Percentiles rank a stretch among this genome's conserved stretches.
phyloP scores from a whole-genome alignment of 2,888 invertebrate species.

The Melieria picta region DNA sequence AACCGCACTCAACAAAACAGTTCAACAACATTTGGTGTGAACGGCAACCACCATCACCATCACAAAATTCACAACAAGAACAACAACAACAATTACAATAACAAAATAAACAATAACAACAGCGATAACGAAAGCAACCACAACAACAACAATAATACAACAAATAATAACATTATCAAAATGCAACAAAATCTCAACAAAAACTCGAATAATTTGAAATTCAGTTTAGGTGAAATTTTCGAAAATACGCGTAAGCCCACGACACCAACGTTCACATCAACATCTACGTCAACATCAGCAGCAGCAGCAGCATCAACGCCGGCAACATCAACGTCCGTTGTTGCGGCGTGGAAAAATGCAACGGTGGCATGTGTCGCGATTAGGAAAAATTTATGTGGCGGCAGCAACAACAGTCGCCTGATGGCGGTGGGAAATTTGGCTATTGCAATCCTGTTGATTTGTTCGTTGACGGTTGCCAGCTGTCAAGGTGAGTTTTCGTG shows the following conservation, averaged over 20 bases:
- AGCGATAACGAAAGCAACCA: conserved; percentile 6
- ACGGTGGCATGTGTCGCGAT: background rate
- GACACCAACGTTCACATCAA: background rate
- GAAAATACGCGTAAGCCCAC: background rate
- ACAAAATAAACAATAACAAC: background rate
- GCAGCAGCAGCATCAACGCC: conserved; percentile 13
- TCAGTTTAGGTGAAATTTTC: conserved; percentile 35
- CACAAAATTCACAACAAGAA: background rate
- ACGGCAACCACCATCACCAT: conserved; percentile 11
- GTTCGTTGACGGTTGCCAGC: conserved; percentile 33
- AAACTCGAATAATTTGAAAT: conserved; percentile 24
- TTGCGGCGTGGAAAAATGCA: background rate
- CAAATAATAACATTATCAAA: conserved; percentile 13
- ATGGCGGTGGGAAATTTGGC: conserved; percentile 5
- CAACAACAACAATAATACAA: background rate
- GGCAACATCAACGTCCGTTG: conserved; percentile 9
- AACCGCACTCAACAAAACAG: conserved; percentile 25
- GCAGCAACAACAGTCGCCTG: too few relatives aligned
- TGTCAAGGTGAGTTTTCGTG: conserved; percentile 38
- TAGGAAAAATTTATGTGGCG: background rate
- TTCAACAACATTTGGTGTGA: conserved; percentile 47
- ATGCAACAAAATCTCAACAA: conserved; percentile 31
- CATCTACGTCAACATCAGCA: background rate
- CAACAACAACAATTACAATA: background rate
- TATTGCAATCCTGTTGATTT: conserved; percentile 25